Percentiles rank a stretch among this genome's conserved stretches.
phyloP scores from a whole-genome alignment of 2,113 vertebrate species.

The Amphilophus citrinellus region DNA sequence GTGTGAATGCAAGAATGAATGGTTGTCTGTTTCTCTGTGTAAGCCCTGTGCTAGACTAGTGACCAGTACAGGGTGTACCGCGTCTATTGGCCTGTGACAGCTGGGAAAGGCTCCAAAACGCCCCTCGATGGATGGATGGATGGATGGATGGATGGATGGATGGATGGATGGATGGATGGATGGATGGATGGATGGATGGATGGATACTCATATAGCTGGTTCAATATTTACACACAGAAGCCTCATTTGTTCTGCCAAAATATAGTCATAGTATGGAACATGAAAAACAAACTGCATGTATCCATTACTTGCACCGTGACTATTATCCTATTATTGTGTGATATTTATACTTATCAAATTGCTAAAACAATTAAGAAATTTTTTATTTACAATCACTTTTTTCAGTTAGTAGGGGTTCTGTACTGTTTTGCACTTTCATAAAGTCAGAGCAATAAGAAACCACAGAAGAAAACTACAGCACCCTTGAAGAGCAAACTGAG shows the following conservation, averaged over 20 bases:
- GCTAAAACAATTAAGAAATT: background rate
- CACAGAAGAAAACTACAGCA: background rate
- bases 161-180: too few species aligned
- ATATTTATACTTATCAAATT: background rate
- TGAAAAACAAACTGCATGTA: background rate
- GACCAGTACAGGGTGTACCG: too few species aligned
- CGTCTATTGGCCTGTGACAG: too few species aligned
- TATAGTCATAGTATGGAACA: too few species aligned
- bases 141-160: too few species aligned
- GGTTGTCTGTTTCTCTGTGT: background rate
- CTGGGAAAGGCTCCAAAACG: background rate
- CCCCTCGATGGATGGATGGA: background rate
- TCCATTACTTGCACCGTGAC: background rate
- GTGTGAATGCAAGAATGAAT: background rate
- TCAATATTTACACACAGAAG: too few species aligned
- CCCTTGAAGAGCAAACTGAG: conserved; percentile 5
- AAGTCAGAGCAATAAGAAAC: background rate
- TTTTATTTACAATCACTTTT: background rate
- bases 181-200: too few species aligned
- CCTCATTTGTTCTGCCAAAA: too few species aligned
- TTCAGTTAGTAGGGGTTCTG: background rate
- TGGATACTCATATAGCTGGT: too few species aligned
- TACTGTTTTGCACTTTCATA: background rate
- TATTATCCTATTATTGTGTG: background rate
- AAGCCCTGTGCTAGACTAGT: too few species aligned